Base-by-base conservation (phyloP, 1,140 invertebrate species). In the Drosophila lowei region DNA sequence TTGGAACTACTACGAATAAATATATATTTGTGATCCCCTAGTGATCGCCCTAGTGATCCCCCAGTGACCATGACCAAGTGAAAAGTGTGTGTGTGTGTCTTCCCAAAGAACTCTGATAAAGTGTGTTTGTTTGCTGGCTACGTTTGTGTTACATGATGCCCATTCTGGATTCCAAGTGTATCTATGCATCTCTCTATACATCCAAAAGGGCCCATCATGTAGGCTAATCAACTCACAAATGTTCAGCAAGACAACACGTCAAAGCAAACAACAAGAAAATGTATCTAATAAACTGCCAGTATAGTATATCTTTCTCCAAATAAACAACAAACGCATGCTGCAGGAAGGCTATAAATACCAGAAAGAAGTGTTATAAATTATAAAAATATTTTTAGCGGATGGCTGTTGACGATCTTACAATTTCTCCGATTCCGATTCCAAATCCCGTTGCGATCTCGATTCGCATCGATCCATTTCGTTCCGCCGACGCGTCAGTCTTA, bases 181-280 rank as follows among this genome's bases (percentile, higher is more conserved):
- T 28, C 25, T 28, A 28, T 30, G 2, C 21, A 23, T n/a, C 18
- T 18, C 6, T 28, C 25, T 6, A 28, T 28, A 6, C 25, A 28
- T 21, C 56, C 43, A 41, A 48, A 23, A 44, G 38, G 34, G 41
- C 43, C 64, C 42, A 49, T 55, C 72, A 55, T 81, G 81, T 86
- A 77, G 57, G 56, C 58, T 68, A 55, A 66, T 30, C 42, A 86
- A 86, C 38, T 77, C 89, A 79, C 86, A 86, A 77, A 88, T 90
- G 88, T 90, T 83, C 88, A 90, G 79, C 88, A 90, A 90, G 86
- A 86, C 86, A 90, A 90, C 86, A 90, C 86, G 86, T 90, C 77
- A 52, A 79, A 84, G 60, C 63, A 67, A 77, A 54, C 86, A 65
- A 48, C 86, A 85, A 41, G 6, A 11, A n/a, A 25, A 43, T 55